phyloP scores from a whole-genome alignment of 2,113 vertebrate species.

The Lontra canadensis region DNA sequence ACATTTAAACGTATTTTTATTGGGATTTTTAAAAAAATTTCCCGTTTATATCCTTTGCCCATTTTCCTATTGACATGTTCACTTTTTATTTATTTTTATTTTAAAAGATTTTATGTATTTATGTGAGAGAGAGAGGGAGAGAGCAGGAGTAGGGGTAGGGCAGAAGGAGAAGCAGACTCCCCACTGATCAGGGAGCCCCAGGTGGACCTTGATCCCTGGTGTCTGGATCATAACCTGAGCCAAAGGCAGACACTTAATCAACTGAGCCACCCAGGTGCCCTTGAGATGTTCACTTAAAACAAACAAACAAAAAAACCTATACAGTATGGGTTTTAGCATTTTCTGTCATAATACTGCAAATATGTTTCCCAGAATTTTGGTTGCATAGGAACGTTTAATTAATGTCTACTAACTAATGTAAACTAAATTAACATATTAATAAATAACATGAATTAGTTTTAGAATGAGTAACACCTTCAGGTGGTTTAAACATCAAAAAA shows the following conservation, averaged over 20 bases:
- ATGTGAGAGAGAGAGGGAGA: neutral
- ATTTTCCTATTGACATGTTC: conserved; percentile 18
- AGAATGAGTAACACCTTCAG: neutral
- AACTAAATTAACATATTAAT: neutral
- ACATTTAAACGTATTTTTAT: neutral
- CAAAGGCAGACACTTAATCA: neutral
- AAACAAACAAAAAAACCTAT: neutral
- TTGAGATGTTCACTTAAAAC: neutral
- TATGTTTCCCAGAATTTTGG: neutral
- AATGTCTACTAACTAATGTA: neutral
- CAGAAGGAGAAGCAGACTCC: neutral
- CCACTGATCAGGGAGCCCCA: neutral
- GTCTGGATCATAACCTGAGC: neutral
- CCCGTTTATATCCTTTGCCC: neutral
- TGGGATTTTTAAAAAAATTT: neutral
- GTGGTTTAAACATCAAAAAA: neutral
- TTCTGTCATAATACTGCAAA: neutral
- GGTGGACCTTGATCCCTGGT: neutral
- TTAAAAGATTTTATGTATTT: neutral
- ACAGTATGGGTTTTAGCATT: neutral
- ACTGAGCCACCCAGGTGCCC: neutral
- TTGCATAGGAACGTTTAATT: neutral
- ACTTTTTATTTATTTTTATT: neutral
- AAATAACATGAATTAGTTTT: neutral
- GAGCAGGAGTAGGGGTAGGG: neutral